Conservation (phyloP, 2,113 vertebrate genomes). For the Riparia riparia region DNA sequence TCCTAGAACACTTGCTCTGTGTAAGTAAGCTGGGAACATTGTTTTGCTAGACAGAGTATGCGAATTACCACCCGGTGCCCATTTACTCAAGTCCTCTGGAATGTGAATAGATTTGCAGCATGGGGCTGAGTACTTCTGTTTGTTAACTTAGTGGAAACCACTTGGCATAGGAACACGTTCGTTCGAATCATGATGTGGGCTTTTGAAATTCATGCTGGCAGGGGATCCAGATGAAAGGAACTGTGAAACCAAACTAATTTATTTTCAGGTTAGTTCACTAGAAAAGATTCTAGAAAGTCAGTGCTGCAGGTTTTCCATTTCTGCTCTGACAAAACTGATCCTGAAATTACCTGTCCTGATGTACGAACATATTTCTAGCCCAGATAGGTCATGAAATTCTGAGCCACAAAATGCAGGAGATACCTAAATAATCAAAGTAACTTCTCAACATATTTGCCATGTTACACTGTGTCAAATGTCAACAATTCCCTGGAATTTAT, state of each 20-base stretch:
- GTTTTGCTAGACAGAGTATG: conserved; percentile 64
- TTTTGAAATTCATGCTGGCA: conserved; percentile 35
- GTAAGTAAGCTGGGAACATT: conserved; percentile 57
- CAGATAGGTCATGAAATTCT: background rate
- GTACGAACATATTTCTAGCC: background rate
- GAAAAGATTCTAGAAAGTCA: background rate
- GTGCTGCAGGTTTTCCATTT: background rate
- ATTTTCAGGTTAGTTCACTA: background rate
- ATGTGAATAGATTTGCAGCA: conserved; percentile 62
- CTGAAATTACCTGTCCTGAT: background rate
- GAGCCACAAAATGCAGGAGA: background rate
- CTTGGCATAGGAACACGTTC: conserved; percentile 10
- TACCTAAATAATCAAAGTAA: background rate
- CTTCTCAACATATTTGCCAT: background rate
- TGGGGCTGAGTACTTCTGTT: conserved; percentile 11
- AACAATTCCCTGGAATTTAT: background rate
- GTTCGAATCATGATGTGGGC: background rate
- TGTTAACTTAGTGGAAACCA: conserved; percentile 64
- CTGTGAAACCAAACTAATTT: background rate
- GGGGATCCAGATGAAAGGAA: background rate
- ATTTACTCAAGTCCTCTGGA: conserved; percentile 59
- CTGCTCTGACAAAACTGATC: background rate
- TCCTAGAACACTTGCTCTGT: conserved; percentile 63
- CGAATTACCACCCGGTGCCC: conserved; percentile 30
- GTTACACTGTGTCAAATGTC: background rate